Percentiles rank a stretch among this genome's conserved stretches.
Conservation (phyloP, 2,113 vertebrate genomes). For the Calyptomena viridis region DNA sequence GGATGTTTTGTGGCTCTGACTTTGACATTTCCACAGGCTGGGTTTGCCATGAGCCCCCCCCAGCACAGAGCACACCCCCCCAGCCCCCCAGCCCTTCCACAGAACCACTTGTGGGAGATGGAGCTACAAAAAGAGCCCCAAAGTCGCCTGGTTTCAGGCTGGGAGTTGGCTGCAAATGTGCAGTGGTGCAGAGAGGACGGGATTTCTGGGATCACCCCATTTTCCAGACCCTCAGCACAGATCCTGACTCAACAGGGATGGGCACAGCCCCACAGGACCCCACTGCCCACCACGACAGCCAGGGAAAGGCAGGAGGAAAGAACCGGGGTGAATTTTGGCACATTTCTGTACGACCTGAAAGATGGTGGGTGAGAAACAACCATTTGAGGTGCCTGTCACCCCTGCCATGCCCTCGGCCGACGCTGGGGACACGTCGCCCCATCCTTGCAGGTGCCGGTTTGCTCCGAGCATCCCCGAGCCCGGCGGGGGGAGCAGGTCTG, state of each 20-base stretch:
- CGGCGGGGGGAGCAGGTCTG: background rate
- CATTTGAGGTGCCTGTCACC: background rate
- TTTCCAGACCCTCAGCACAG: background rate
- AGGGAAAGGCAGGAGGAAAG: background rate
- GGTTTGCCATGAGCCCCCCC: background rate
- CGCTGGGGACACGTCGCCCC: background rate
- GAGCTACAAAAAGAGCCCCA: background rate
- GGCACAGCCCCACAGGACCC: background rate
- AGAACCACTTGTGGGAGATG: fast-evolving
- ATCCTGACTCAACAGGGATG: fast-evolving
- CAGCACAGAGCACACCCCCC: background rate
- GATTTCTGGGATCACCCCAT: too few relatives aligned
- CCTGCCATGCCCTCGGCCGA: fast-evolving
- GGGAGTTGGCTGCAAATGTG: fast-evolving
- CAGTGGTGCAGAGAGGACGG: fast-evolving
- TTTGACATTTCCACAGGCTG: background rate
- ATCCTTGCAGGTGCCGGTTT: background rate
- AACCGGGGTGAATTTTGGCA: fast-evolving
- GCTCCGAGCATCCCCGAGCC: background rate
- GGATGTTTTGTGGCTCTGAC: conserved; percentile 3
- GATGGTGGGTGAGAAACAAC: fast-evolving
- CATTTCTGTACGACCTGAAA: background rate
- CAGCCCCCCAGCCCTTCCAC: background rate
- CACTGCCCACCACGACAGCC: fast-evolving
- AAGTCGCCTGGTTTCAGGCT: fast-evolving